phyloP scores from a whole-genome alignment of 1,140 invertebrate genomes.

The Polyergus mexicanus region DNA sequence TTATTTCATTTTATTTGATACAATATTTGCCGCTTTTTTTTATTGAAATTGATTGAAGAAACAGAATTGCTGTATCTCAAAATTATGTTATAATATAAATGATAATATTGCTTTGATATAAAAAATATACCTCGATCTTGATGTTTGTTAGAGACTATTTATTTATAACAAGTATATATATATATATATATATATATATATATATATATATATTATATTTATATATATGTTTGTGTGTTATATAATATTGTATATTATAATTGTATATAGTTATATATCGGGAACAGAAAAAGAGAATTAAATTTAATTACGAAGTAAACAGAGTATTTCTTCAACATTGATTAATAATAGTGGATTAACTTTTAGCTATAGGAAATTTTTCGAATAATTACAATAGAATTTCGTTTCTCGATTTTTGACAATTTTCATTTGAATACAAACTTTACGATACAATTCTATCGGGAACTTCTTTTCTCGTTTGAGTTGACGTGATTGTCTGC shows the following conservation, averaged over 20 bases:
- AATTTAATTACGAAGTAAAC: too few species aligned
- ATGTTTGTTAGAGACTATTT: too few species aligned
- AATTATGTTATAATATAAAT: background rate
- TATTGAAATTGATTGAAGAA: background rate
- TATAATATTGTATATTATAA: too few species aligned
- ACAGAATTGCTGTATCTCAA: background rate
- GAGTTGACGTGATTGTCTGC: background rate
- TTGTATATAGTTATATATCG: too few species aligned
- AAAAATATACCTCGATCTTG: background rate
- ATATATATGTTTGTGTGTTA: too few species aligned
- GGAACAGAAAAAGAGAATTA: too few species aligned
- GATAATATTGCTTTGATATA: background rate
- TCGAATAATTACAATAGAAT: background rate
- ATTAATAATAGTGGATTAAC: background rate
- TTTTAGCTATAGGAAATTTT: too few species aligned
- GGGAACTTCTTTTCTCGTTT: background rate
- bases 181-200: too few species aligned
- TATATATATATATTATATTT: too few species aligned
- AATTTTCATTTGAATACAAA: background rate
- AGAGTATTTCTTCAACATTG: background rate
- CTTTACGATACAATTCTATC: background rate
- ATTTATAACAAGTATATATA: too few species aligned
- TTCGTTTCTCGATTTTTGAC: background rate
- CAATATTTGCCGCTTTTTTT: background rate
- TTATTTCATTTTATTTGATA: constrained; percentile 8